A percentile compares a stretch with the other conserved stretches of the same genome.
Conservation (phyloP, 2,888 invertebrate species). For the Pachycephus smyrnensis region DNA sequence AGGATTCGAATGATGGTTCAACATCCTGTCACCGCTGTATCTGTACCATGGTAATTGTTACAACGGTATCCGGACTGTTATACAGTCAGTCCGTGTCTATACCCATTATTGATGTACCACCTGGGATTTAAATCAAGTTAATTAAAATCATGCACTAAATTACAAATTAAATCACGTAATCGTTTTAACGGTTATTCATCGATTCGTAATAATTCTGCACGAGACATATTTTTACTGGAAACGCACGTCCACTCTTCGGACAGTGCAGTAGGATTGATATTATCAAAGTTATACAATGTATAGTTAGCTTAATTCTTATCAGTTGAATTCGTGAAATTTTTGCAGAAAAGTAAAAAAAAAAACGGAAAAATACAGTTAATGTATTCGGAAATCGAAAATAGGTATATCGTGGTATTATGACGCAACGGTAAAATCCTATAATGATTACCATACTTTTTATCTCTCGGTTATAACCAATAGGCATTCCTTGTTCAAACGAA, state of each 20-base stretch:
- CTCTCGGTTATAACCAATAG: neutral
- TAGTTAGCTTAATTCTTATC: neutral
- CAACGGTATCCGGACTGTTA: neutral
- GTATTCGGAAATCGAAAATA: neutral
- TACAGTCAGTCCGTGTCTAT: neutral
- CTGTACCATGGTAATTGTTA: constrained; percentile 2
- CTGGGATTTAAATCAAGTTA: constrained; percentile 40
- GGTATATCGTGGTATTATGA: no score
- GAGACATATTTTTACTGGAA: neutral
- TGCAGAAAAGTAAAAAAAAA: neutral
- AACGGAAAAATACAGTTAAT: neutral
- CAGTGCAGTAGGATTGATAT: neutral
- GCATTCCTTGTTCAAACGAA: neutral
- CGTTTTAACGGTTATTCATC: neutral
- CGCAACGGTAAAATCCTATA: neutral
- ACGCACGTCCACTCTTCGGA: neutral
- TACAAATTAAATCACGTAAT: constrained; percentile 27
- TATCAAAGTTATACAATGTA: neutral
- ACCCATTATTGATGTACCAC: neutral
- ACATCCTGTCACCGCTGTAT: constrained; percentile 39
- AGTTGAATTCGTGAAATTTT: neutral
- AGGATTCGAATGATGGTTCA: constrained; percentile 47
- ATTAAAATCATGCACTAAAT: constrained; percentile 45
- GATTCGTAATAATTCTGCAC: neutral
- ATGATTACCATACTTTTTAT: neutral